Conservation (phyloP, 2,113 vertebrate species). For the Mungos mungo region DNA sequence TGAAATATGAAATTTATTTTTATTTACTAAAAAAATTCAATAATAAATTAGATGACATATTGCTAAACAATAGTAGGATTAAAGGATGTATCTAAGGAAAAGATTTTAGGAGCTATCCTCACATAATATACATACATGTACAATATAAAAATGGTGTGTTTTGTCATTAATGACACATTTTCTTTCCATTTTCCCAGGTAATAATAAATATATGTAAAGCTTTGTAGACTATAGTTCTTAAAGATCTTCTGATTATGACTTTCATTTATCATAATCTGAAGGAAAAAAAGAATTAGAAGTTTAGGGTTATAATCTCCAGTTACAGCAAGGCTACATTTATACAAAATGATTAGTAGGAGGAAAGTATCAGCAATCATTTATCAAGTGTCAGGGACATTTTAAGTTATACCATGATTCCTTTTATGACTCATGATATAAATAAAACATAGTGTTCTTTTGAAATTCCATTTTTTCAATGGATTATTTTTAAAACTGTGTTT, state of each 20-base stretch:
- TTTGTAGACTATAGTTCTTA: background rate
- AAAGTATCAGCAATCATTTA: background rate
- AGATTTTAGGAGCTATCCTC: background rate
- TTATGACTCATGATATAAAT: background rate
- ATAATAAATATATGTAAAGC: background rate
- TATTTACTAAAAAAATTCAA: background rate
- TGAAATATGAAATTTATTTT: background rate
- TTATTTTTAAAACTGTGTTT: background rate
- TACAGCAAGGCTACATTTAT: slow-evolving; percentile 18
- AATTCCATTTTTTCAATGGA: background rate
- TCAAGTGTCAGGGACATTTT: slow-evolving; percentile 6
- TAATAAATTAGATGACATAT: background rate
- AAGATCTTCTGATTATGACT: background rate
- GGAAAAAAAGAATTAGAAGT: background rate
- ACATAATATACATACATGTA: background rate
- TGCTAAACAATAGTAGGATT: background rate
- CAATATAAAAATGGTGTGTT: background rate
- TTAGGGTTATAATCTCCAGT: background rate
- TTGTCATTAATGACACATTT: background rate
- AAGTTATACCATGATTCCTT: background rate
- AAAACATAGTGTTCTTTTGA: background rate
- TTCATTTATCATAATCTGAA: slow-evolving; percentile 1
- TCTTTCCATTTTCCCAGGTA: slow-evolving; percentile 1
- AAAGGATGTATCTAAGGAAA: background rate
- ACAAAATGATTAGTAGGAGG: background rate